Conservation (phyloP, 2,113 vertebrate species). For the Geococcyx californianus region DNA sequence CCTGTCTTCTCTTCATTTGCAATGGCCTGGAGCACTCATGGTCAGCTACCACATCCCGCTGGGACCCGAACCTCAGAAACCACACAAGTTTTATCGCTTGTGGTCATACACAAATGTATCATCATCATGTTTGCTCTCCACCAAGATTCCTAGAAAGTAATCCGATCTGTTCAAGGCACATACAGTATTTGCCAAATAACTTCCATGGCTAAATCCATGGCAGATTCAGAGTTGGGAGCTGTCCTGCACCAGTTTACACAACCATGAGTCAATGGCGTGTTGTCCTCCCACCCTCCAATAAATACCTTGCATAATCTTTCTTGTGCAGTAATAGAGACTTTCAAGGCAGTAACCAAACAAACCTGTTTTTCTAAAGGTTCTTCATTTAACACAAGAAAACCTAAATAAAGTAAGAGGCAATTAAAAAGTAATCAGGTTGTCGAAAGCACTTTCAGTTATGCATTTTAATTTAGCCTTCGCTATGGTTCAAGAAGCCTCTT, state of each 20-base stretch:
- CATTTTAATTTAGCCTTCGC: not conserved
- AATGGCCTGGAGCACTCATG: not conserved
- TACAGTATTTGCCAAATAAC: not conserved
- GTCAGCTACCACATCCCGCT: not conserved
- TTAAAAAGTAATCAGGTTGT: conserved; percentile 6
- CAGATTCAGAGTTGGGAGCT: not conserved
- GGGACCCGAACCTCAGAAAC: not conserved
- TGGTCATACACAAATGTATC: not conserved
- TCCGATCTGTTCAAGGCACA: not conserved
- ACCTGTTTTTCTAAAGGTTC: not conserved
- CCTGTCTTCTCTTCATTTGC: not conserved
- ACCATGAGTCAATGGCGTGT: accelerated
- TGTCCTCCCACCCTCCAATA: not conserved
- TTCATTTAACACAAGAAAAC: conserved; percentile 6
- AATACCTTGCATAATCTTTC: not conserved
- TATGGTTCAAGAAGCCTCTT: not conserved
- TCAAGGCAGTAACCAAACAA: not conserved
- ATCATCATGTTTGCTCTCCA: not conserved
- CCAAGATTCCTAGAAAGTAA: not conserved
- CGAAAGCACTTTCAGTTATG: not conserved
- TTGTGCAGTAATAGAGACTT: not conserved
- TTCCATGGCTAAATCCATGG: not conserved
- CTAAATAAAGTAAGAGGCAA: not conserved
- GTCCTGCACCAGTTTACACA: not conserved
- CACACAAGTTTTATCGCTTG: not conserved